Base-by-base conservation (phyloP, 2,797 vertebrate species). In the Pteronotus mesoamericanus region DNA sequence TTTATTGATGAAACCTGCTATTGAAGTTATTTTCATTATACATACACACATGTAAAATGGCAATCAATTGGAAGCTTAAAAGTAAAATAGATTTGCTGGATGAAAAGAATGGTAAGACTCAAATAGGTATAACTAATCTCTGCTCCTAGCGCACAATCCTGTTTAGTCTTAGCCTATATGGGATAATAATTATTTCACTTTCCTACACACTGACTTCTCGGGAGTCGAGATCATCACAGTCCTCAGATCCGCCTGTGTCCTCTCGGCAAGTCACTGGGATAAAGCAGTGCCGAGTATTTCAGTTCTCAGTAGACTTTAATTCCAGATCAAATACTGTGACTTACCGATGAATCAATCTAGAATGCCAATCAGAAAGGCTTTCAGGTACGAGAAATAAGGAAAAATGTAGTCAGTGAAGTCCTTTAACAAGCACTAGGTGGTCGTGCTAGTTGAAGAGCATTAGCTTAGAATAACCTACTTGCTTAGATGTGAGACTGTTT, bases 391-490 rank as follows among this genome's bases (percentile, higher is more conserved):
- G 29, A 64, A 16, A 64, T 32, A 15, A 24, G 46, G 22, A 69
- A 39, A 37, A 44, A 22, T 4, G 16, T 78, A 39, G 24, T 66
- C 48, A 46, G 39, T 64, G n/a, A 53, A 46, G n/a, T 80, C 86
- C 85, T 92, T 24, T 44, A 66, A 55, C 21, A 72, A 22, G 46
- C 16, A 51, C n/a, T 72, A 16, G 64, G 26, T 42, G 46, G 12
- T 46, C 71, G 9, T 66, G 9, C 26, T 89, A 24, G 14, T 78
- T 74, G 72, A 93, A 6, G 26, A 93, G 12, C n/a, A 34, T 92
- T 91, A 42, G 84, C 39, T 93, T 94, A 90, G 19, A 68, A 29
- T 74, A 77, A 57, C 78, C 68, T 92, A 61, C 84, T 93, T 91
- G 8, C 21, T 91, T 91, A 85, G 26, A 72, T 85, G 4, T 79